phyloP scores from a whole-genome alignment of 2,888 invertebrate species.

The Muscina levida region DNA sequence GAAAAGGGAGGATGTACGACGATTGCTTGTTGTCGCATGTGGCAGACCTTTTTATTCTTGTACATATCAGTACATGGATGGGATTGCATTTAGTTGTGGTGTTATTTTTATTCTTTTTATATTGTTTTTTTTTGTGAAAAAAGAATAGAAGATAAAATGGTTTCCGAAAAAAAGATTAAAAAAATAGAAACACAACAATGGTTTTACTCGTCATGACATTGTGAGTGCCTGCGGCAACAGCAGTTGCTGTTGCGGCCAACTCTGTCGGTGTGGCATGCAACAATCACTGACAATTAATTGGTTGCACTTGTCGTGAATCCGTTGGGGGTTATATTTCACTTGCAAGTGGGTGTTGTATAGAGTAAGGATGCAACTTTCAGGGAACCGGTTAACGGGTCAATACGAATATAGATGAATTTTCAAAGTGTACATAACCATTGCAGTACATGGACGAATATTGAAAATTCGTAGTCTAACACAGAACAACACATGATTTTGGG shows the following conservation, averaged over 20 bases:
- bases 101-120: constrained; percentile 18
- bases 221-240: not conserved
- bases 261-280: constrained; percentile 60
- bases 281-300: constrained; percentile 65
- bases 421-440: too few relatives aligned
- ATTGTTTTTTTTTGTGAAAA: too few relatives aligned
- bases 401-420: too few relatives aligned
- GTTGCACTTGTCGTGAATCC: constrained; percentile 64
- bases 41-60: not conserved
- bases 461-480: too few relatives aligned
- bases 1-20: constrained; percentile 46
- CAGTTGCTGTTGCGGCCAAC: not conserved
- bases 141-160: constrained; percentile 30
- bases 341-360: constrained; percentile 57
- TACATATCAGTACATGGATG: not conserved
- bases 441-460: too few relatives aligned
- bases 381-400: not conserved
- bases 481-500: too few relatives aligned
- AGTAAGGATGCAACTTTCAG: too few relatives aligned
- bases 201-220: constrained; percentile 52
- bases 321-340: constrained; percentile 64
- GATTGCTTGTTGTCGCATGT: constrained; percentile 30
- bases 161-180: constrained; percentile 24
- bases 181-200: not conserved
- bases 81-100: constrained; percentile 30